Conservation (phyloP, 2,797 vertebrate species). For the Halcyon leucocephala region DNA sequence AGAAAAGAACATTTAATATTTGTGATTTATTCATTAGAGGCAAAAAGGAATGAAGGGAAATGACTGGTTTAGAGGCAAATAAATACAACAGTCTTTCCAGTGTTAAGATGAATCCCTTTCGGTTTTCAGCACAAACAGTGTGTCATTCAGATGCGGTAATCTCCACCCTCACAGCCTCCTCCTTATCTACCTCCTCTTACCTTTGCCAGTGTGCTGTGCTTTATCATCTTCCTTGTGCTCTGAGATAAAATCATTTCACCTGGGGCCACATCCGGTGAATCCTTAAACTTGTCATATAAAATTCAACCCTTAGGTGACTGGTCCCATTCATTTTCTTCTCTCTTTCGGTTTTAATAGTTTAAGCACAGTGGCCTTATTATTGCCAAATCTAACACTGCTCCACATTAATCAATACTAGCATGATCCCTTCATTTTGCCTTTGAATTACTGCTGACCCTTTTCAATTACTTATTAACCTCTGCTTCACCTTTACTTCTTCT, state of each 20-base stretch:
- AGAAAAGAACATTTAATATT: not conserved
- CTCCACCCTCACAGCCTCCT: not conserved
- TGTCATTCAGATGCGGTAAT: not conserved
- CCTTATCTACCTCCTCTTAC: not conserved
- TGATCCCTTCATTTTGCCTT: not conserved
- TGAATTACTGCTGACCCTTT: not conserved
- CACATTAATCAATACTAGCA: not conserved
- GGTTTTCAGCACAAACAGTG: not conserved
- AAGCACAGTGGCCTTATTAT: not conserved
- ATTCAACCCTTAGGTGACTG: not conserved
- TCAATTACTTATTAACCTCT: not conserved
- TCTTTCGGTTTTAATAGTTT: not conserved
- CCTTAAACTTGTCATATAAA: not conserved
- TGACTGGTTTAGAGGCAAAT: not conserved
- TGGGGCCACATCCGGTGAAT: not conserved
- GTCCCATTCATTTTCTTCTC: not conserved
- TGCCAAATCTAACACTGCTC: fast-evolving
- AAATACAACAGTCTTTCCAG: not conserved
- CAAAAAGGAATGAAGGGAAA: not conserved
- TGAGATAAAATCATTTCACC: not conserved
- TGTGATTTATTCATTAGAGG: not conserved
- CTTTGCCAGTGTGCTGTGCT: not conserved
- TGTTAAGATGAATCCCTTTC: not conserved
- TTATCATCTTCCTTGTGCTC: not conserved
- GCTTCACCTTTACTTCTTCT: not conserved